Base-by-base conservation (phyloP, 2,797 vertebrate species). In the Gambusia yucatana region DNA sequence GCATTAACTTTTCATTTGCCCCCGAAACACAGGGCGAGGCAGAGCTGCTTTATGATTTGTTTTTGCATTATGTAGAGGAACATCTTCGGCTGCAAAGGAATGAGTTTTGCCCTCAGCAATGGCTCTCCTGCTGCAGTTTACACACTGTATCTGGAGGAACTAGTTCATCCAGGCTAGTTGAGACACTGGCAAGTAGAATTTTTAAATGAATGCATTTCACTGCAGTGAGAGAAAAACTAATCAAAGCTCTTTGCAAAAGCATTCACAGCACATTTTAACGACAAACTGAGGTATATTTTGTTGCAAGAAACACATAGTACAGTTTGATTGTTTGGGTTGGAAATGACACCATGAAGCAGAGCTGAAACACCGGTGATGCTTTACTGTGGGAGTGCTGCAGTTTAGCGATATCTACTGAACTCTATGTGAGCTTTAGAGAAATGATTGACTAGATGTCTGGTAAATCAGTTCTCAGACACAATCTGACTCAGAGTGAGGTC, bases 31-130 rank as follows among this genome's bases (percentile, higher is more conserved):
- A 39, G 43, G 41, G 43, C 30, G 17, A 43, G 17, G 36, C n/a
- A 43, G 74, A 76, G 52, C 48, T 41, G 41, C 20, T 48, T 75
- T 48, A 50, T 30, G 14, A 33, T 33, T 46, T 79, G 44, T 57
- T 47, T 70, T 73, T 75, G 57, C 28, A 72, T 65, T 63, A 78
- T 61, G 57, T 5, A 70, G 67, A 70, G 67, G 43, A 44, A 70
- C 13, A 70, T 28, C 25, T 70, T 70, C 41, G 4, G 67, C 46
- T 69, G 65, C 39, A n/a, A 7, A 44, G 67, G 22, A 70, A 46
- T 70, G 13, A n/a, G 25, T 44, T 46, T 44, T 46, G 67, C 67
- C 67, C 25, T 44, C 25, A 70, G 67, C 22, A 13, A n/a, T 69
- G 41, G 22, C 36, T 20, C 63, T 67, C 30, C 20, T 36, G 33